Evolutionary conservation across 2,113 vertebrate species (phyloP), one percentile per base, ranked within the genome.

Genomic region (Crotalus tigris): DNA sequence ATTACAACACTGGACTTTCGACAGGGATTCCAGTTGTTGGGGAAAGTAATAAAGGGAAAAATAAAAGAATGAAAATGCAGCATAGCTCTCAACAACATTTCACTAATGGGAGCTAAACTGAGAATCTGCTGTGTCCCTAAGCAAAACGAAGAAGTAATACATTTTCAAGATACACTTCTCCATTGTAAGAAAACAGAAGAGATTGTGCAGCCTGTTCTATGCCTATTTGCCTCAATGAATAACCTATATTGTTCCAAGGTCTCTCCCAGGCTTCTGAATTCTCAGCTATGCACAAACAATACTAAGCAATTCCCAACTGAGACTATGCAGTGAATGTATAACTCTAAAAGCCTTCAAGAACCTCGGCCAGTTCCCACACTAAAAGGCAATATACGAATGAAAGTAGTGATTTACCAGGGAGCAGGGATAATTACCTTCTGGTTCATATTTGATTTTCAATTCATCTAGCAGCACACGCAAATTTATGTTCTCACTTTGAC

Each of bases 391-490:
- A 54, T 58, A 46, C 1, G 21, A 11, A 61, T 51, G 26, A 61
- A 91, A 46, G 2, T 58, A 33, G 17, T 91, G 29, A 91, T 90
- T 55, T 90, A 54, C 54, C 57, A 90, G 26, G 86, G 2, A 92
- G 89, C 17, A 94, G 19, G 1, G 58, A 1, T 21, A 88, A 10
- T 96, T 97, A 99, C 99, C 99, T 97, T 98, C 98, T 33, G 98
- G 98, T 94, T 99, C 98, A 8, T 99, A 99, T 94, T 99, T 99
- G 92, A 99, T 96, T 94, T 97, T 98, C 0, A 99, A 95, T 88
- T 99, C 99, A 95, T 99, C 99, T 55, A 99, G 94, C 95, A 95
- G 97, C 85, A 99, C 97, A 95, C 98, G 97, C 88, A 99, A 97
- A 87, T 97, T 98, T 97, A 99, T 98, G 75, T 98, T 99, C 94